Conservation (phyloP, 2,797 vertebrate genomes). For the Tauraco hartlaubi region DNA sequence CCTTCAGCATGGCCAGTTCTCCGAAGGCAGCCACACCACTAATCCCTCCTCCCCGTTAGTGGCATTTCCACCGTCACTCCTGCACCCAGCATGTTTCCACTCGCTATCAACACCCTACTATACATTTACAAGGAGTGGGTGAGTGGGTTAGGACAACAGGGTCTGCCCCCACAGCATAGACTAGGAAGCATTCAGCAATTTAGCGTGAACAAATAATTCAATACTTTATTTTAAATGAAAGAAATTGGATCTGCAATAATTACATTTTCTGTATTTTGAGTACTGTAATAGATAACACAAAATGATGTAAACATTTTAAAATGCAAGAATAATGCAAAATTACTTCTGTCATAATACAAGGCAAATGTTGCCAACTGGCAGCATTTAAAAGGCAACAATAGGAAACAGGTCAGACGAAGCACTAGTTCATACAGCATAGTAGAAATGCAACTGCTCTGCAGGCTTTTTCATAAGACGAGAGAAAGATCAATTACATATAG, state of each 20-base stretch:
- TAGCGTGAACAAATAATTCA: not conserved
- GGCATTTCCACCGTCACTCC: not conserved
- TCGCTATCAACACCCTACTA: not conserved
- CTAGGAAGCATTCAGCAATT: not conserved
- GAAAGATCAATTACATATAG: not conserved
- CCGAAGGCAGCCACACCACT: not conserved
- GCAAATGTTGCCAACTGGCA: not conserved
- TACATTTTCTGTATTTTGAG: not conserved
- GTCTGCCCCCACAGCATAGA: not conserved
- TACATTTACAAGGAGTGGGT: not conserved
- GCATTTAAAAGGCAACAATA: not conserved
- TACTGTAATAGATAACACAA: not conserved
- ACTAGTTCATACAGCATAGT: not conserved
- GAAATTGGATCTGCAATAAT: not conserved
- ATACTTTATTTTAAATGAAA: slow-evolving; percentile 19
- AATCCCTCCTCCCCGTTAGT: not conserved
- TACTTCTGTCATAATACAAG: not conserved
- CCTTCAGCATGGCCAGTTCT: not conserved
- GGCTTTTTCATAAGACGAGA: not conserved
- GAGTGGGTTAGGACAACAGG: not conserved
- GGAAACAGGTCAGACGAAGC: not conserved
- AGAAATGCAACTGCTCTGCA: not conserved
- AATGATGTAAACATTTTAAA: not conserved
- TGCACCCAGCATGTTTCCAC: fast-evolving
- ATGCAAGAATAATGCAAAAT: not conserved